These are phyloP conservation scores for Setipinna tenuifilis DNA, from an alignment of 2,797 vertebrate genomes.

Conservation along the genomic window DNA sequence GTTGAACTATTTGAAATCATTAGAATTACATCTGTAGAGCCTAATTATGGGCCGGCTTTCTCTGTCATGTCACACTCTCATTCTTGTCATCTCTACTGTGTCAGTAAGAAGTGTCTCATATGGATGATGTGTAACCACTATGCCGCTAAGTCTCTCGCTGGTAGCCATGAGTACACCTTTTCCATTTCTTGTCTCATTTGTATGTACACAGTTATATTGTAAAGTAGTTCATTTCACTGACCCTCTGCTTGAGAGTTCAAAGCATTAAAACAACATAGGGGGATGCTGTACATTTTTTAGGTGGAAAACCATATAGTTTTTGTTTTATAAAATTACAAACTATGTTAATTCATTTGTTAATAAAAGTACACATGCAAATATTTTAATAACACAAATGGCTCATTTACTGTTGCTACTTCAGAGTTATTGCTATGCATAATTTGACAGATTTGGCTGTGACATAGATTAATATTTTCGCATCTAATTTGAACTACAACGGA, in stretches of 20 bases:
- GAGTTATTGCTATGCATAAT: slow-evolving; percentile 45
- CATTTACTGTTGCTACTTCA: slow-evolving; percentile 43
- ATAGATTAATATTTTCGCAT: slow-evolving; percentile 34
- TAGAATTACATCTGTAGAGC: background rate
- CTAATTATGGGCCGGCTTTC: background rate
- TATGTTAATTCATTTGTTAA: slow-evolving; percentile 35
- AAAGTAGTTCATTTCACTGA: slow-evolving; percentile 64
- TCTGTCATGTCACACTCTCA: background rate
- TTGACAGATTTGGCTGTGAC: slow-evolving; percentile 34
- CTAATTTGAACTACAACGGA: background rate
- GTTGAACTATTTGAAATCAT: background rate
- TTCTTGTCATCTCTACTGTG: background rate
- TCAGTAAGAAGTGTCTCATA: background rate
- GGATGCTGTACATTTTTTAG: slow-evolving; percentile 69
- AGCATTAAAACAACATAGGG: slow-evolving; percentile 32
- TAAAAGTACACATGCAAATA: slow-evolving; percentile 57
- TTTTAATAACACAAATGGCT: slow-evolving; percentile 50
- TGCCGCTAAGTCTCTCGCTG: slow-evolving; percentile 66
- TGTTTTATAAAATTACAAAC: slow-evolving; percentile 18
- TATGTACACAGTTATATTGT: slow-evolving; percentile 69
- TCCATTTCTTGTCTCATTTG: slow-evolving; percentile 52
- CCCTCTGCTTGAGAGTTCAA: slow-evolving; percentile 30
- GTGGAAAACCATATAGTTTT: slow-evolving; percentile 39
- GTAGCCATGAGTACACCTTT: slow-evolving; percentile 68
- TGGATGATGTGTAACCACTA: slow-evolving; percentile 69